Evolutionary conservation across 2,888 invertebrate species (phyloP).

Genomic region (Cataglyphis rosenhaueri): DNA sequence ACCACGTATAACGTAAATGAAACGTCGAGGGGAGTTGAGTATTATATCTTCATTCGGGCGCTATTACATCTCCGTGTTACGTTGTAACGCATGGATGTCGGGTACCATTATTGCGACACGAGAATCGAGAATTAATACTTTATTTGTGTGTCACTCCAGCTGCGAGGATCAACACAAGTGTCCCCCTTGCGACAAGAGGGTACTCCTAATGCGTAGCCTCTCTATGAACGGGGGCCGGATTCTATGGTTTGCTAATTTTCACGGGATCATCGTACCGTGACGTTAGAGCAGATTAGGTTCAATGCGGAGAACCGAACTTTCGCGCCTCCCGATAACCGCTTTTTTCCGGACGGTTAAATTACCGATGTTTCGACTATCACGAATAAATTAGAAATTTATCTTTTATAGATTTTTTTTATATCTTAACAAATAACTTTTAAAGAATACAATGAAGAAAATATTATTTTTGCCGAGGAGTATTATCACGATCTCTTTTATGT

Average conservation of each 20-base stretch:
- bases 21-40: neutral
- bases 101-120: constrained; percentile 70
- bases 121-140: constrained; percentile 82
- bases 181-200: constrained; percentile 72
- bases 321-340: constrained; percentile 74
- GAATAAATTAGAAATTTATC: constrained; percentile 1
- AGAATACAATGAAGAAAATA: neutral
- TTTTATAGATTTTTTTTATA: neutral
- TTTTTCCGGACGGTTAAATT: constrained; percentile 33
- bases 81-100: constrained; percentile 44
- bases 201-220: constrained; percentile 73
- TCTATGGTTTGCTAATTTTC: constrained; percentile 83
- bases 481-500: neutral
- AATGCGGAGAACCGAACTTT: constrained; percentile 73
- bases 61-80: constrained; percentile 35
- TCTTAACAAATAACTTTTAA: neutral
- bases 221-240: constrained; percentile 64
- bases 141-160: constrained; percentile 84
- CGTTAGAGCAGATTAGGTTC: constrained; percentile 80
- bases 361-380: neutral
- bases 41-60: constrained; percentile 39
- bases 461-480: neutral
- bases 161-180: constrained; percentile 84
- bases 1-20: neutral
- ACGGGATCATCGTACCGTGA: constrained; percentile 78